Evolutionary conservation across 35 echinoderm and acorn worm species (phyloP).

Genomic region (Ptychodera flava): DNA sequence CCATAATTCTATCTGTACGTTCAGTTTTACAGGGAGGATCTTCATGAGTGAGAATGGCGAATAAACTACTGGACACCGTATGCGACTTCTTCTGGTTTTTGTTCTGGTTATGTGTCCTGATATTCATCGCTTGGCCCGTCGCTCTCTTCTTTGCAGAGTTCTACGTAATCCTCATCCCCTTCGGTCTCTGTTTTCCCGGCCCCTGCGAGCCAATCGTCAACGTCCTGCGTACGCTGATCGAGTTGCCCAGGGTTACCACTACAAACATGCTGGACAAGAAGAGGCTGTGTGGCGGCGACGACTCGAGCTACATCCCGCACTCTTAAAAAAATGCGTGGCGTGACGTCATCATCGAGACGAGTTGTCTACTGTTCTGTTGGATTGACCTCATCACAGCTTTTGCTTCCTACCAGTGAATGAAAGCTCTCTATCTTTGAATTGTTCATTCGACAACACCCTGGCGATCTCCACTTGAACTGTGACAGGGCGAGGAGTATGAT

Average conservation of each 20-base stretch:
- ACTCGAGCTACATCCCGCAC: no score
- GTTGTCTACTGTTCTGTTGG: no score
- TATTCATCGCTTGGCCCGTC: not conserved
- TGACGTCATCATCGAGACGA: no score
- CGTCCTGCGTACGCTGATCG: not conserved
- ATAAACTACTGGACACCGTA: not conserved
- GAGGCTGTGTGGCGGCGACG: not conserved
- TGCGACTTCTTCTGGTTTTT: not conserved
- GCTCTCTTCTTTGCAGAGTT: not conserved
- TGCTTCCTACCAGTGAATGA: not conserved
- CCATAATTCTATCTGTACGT: not conserved
- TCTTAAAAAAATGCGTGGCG: not conserved
- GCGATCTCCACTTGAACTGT: not conserved
- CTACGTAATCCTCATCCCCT: not conserved
- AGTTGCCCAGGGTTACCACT: not conserved
- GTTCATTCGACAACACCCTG: not conserved
- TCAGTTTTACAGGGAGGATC: not conserved
- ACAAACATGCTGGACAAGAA: not conserved
- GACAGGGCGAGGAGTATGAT: no score
- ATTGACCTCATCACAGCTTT: not conserved
- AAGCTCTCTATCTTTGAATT: not conserved
- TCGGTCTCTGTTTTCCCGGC: not conserved
- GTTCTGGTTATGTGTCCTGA: not conserved
- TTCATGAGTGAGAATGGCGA: not conserved
- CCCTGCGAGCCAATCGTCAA: not conserved